Conservation (phyloP, 2,797 vertebrate species). For the Macropodus opercularis region DNA sequence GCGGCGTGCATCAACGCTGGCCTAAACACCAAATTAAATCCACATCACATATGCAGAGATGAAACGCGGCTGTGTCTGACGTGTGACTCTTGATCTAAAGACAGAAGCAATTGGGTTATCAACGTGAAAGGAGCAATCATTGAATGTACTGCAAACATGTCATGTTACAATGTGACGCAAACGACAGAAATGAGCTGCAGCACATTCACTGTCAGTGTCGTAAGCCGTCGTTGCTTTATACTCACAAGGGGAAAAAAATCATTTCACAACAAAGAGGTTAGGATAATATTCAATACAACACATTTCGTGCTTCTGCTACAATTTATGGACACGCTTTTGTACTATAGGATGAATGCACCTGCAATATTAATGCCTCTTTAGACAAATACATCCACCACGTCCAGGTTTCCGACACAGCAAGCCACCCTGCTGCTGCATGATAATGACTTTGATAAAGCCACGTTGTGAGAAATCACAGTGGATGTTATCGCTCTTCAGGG, state of each 20-base stretch:
- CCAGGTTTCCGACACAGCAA: constrained; percentile 13
- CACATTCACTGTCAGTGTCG: constrained; percentile 17
- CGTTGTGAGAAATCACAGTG: constrained; percentile 29
- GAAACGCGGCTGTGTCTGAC: constrained; percentile 27
- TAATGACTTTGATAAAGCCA: constrained; percentile 49
- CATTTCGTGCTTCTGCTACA: not conserved
- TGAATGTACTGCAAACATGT: constrained; percentile 36
- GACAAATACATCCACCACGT: not conserved
- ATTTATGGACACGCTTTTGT: not conserved
- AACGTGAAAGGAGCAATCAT: constrained; percentile 26
- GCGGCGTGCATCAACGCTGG: constrained; percentile 24
- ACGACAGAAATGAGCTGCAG: constrained; percentile 23
- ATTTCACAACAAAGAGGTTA: constrained; percentile 9
- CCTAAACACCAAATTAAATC: constrained; percentile 49
- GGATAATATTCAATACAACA: not conserved
- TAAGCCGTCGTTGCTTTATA: constrained; percentile 20
- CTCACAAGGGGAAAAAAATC: not conserved
- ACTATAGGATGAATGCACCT: not conserved
- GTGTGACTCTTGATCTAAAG: constrained; percentile 43
- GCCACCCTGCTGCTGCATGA: constrained; percentile 26
- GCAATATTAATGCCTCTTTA: not conserved
- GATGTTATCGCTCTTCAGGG: constrained; percentile 31
- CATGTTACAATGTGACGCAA: constrained; percentile 25
- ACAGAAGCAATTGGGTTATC: constrained; percentile 34
- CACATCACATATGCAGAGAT: constrained; percentile 35